phyloP scores from a whole-genome alignment of 1,140 invertebrate species.

The Hesperophylax magnus region DNA sequence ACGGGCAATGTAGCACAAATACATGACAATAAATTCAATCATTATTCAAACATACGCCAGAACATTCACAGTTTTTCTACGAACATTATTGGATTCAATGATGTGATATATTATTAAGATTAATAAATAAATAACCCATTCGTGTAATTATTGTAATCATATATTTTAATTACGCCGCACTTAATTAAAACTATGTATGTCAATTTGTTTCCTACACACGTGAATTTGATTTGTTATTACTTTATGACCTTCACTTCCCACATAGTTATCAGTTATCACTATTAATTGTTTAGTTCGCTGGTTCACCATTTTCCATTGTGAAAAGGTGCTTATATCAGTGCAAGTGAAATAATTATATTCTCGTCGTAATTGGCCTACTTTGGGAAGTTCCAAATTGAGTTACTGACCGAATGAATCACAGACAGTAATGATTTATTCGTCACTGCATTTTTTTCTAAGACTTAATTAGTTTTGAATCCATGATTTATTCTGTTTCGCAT shows the following conservation, averaged over 20 bases:
- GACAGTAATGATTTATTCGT: background rate
- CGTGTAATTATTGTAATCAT: no score
- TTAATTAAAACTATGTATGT: background rate
- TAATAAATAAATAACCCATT: no score
- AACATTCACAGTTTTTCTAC: no score
- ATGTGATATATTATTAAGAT: no score
- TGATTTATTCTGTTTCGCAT: no score
- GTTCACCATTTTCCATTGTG: background rate
- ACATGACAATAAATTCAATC: no score
- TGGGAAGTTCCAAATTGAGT: background rate
- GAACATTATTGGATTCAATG: no score
- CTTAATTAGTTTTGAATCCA: no score
- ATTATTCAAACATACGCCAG: no score
- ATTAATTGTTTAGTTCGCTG: background rate
- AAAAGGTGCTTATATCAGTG: background rate
- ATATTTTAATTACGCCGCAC: no score
- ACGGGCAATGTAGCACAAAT: no score
- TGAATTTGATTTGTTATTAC: background rate
- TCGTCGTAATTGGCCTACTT: background rate
- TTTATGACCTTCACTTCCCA: background rate
- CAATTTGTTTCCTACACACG: constrained; percentile 7
- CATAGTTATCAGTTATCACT: background rate
- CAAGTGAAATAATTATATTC: background rate
- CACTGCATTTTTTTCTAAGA: no score
- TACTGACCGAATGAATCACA: background rate